phyloP scores from a whole-genome alignment of 2,797 vertebrate species.

The Xiphophorus birchmanni region DNA sequence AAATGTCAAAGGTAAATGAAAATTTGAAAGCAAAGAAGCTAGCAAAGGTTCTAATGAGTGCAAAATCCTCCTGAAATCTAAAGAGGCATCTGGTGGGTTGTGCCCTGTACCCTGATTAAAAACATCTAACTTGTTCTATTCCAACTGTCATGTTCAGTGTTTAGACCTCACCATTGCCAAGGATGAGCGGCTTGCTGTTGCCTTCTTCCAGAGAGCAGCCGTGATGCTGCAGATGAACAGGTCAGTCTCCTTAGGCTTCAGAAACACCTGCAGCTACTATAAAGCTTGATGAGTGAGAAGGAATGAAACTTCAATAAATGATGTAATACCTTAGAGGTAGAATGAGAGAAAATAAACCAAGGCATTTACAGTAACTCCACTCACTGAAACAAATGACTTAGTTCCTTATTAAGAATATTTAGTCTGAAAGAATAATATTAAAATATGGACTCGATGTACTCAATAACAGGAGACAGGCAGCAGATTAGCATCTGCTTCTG shows the following conservation, averaged over 20 bases:
- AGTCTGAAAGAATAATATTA: background rate
- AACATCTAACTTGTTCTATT: background rate
- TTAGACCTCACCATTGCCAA: slow-evolving; percentile 83
- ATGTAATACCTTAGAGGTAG: too few species aligned
- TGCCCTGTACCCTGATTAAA: background rate
- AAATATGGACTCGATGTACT: background rate
- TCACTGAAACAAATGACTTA: background rate
- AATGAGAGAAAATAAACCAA: background rate
- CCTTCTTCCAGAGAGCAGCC: slow-evolving; percentile 89
- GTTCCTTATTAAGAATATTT: background rate
- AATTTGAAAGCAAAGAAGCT: background rate
- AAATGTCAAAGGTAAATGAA: background rate
- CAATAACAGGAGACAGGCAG: background rate
- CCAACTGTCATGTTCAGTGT: slow-evolving; percentile 75
- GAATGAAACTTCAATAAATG: background rate
- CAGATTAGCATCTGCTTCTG: background rate
- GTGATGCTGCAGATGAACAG: slow-evolving; percentile 82
- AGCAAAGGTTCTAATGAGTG: background rate
- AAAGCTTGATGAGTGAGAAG: background rate
- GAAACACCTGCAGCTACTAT: background rate
- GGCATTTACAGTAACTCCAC: background rate
- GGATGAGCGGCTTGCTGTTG: slow-evolving; percentile 87
- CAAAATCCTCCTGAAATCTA: background rate
- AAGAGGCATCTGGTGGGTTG: background rate
- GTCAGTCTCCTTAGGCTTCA: slow-evolving; percentile 62